Percentiles rank a stretch among this genome's conserved stretches.
Evolutionary conservation across 2,888 invertebrate species (phyloP).

Genomic region (Acanthoscelides obtectus): DNA sequence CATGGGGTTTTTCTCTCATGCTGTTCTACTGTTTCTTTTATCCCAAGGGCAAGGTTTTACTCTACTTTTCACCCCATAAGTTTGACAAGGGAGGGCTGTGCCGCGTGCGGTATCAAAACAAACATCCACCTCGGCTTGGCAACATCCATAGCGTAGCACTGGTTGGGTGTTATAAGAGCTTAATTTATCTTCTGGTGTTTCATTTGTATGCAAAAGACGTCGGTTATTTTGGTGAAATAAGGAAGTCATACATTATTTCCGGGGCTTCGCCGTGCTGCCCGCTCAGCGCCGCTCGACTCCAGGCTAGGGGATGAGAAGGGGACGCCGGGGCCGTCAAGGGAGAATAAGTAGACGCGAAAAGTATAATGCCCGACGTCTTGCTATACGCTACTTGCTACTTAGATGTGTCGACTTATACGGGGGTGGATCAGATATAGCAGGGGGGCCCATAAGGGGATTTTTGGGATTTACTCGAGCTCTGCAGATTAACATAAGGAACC

Average conservation of each 20-base stretch:
- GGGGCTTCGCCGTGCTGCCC: neutral
- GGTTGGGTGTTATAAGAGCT: slow-evolving; percentile 8
- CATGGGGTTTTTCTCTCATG: too few species aligned
- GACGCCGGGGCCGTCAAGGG: neutral
- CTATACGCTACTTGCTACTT: neutral
- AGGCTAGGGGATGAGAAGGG: neutral
- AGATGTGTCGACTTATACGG: neutral
- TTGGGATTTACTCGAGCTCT: too few species aligned
- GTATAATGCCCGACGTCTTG: neutral
- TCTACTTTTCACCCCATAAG: too few species aligned
- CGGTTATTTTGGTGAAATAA: slow-evolving; percentile 30
- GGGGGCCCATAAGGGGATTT: too few species aligned
- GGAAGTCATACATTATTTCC: slow-evolving; percentile 8
- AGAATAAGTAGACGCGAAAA: neutral
- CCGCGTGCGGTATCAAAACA: neutral
- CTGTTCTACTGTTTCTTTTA: too few species aligned
- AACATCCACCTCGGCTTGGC: neutral
- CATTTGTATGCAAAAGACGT: slow-evolving; percentile 30
- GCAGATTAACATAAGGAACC: too few species aligned
- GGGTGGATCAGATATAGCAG: neutral
- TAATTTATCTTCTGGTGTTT: slow-evolving; percentile 28
- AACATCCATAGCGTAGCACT: neutral
- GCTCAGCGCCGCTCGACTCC: neutral
- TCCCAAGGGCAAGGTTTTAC: too few species aligned
- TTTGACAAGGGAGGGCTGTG: too few species aligned